phyloP scores from a whole-genome alignment of 2,888 invertebrate genomes.

The Athrips mouffetella region DNA sequence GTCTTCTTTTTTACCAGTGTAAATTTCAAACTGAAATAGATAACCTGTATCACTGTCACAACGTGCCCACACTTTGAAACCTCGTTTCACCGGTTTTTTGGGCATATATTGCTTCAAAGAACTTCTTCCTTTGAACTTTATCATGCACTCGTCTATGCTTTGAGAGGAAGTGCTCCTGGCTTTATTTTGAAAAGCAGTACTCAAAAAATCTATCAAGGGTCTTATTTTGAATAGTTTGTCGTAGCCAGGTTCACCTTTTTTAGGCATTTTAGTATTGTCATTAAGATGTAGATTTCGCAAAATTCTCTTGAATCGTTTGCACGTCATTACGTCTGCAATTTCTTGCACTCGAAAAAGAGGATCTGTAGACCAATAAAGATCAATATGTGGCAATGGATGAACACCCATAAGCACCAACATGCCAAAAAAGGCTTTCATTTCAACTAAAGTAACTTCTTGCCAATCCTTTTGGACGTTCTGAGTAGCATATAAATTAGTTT shows the following conservation, averaged over 20 bases:
- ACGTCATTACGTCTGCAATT: slow-evolving; percentile 12
- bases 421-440: slow-evolving; percentile 22
- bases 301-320: slow-evolving; percentile 20
- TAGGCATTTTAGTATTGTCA: slow-evolving; percentile 12
- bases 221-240: not conserved
- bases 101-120: slow-evolving; percentile 32
- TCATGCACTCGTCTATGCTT: slow-evolving; percentile 16
- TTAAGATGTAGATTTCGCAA: slow-evolving; percentile 16
- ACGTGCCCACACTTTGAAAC: slow-evolving; percentile 31
- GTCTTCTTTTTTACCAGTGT: slow-evolving; percentile 20
- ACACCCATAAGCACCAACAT: slow-evolving; percentile 23
- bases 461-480: too few species aligned
- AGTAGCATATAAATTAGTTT: too few species aligned
- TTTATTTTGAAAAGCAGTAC: not conserved
- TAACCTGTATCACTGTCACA: slow-evolving; percentile 26
- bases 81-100: slow-evolving; percentile 31
- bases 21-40: slow-evolving; percentile 24
- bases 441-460: too few species aligned
- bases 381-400: slow-evolving; percentile 18
- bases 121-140: slow-evolving; percentile 29
- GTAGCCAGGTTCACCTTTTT: not conserved
- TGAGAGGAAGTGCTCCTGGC: slow-evolving; percentile 10
- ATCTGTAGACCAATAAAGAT: slow-evolving; percentile 23
- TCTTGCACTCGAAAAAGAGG: slow-evolving; percentile 14
- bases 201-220: not conserved